Evolutionary conservation across 1,140 invertebrate genomes (phyloP).

Genomic region (Adoxophyes honmai): DNA sequence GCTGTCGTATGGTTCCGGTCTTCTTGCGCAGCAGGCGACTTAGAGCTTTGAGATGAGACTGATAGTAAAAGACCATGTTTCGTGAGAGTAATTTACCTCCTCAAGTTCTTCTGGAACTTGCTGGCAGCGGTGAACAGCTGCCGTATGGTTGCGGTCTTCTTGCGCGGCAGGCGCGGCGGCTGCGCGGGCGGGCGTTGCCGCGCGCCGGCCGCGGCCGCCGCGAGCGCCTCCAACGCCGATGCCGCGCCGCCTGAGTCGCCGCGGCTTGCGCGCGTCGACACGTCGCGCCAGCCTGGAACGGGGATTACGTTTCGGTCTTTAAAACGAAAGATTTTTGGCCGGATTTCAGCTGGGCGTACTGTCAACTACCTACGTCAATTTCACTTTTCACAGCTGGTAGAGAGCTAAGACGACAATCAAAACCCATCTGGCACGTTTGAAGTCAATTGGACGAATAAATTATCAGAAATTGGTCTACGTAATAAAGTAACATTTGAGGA

Average conservation of each 20-base stretch:
- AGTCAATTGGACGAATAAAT: too few species aligned
- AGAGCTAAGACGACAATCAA: too few species aligned
- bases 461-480: too few species aligned
- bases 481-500: too few species aligned
- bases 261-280: slow-evolving; percentile 80
- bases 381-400: too few species aligned
- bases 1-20: slow-evolving; percentile 87
- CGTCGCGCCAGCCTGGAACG: slow-evolving; percentile 85
- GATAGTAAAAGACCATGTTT: too few species aligned
- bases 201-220: slow-evolving; percentile 40
- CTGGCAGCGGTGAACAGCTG: slow-evolving; percentile 95
- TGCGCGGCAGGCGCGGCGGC: slow-evolving; percentile 79
- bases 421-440: too few species aligned
- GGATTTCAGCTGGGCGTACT: too few species aligned
- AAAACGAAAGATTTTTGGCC: too few species aligned
- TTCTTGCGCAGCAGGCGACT: too few species aligned
- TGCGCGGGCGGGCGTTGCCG: slow-evolving; percentile 33
- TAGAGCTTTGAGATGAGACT: too few species aligned
- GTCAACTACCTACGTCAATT: too few species aligned
- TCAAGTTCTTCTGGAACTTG: slow-evolving; percentile 95
- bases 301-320: not conserved
- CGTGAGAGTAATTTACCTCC: slow-evolving; percentile 80
- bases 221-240: slow-evolving; percentile 46
- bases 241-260: slow-evolving; percentile 40
- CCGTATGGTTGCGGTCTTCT: slow-evolving; percentile 94